Evolutionary conservation across 2,888 invertebrate species (phyloP).

Genomic region (Anoplius nigerrimus): DNA sequence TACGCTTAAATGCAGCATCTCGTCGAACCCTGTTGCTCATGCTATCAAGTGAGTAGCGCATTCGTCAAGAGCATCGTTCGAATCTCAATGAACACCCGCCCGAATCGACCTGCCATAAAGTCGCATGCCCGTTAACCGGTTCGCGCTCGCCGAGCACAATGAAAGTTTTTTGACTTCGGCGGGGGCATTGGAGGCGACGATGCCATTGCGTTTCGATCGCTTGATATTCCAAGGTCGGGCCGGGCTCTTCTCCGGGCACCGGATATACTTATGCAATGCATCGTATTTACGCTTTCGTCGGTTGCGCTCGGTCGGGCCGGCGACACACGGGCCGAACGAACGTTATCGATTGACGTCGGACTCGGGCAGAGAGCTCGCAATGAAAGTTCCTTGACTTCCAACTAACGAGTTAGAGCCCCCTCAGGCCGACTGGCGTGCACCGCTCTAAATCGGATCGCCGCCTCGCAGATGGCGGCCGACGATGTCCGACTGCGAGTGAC

Average conservation of each 20-base stretch:
- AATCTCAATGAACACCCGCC: too few species aligned
- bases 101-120: too few species aligned
- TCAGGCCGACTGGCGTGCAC: too few species aligned
- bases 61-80: too few species aligned
- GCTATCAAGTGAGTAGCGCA: too few species aligned
- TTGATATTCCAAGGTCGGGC: conserved; percentile 18
- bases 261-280: conserved; percentile 51
- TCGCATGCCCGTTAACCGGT: too few species aligned
- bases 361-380: conserved; percentile 5
- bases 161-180: neutral
- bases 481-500: neutral
- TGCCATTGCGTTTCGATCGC: neutral
- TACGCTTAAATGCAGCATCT: too few species aligned
- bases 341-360: conserved; percentile 37
- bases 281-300: conserved; percentile 38
- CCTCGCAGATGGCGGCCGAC: neutral
- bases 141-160: neutral
- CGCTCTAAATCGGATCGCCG: neutral
- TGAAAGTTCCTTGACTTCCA: conserved; percentile 41
- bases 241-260: conserved; percentile 23
- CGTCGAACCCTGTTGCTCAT: too few species aligned
- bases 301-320: conserved; percentile 14
- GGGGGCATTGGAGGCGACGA: neutral
- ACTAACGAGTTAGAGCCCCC: conserved; percentile 21
- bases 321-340: conserved; percentile 33